Conservation (phyloP, 2,797 vertebrate species). For the Carcharodon carcharias region DNA sequence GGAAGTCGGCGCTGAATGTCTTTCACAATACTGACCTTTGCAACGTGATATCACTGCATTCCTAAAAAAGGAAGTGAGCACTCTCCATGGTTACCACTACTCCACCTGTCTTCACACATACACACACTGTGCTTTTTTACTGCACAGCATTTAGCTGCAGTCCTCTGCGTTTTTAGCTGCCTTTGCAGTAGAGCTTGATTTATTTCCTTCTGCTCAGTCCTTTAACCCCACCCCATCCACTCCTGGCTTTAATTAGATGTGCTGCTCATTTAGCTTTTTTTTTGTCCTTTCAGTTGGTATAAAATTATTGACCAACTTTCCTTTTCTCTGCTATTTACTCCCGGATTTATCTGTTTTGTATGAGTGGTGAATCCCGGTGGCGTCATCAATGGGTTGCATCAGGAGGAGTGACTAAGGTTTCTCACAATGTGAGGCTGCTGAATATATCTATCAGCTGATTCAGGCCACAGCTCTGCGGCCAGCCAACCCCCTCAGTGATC, state of each 20-base stretch:
- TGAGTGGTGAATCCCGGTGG: not conserved
- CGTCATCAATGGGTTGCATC: not conserved
- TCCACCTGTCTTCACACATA: constrained; percentile 18
- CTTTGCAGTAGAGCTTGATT: not conserved
- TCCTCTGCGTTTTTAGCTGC: not conserved
- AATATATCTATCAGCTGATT: not conserved
- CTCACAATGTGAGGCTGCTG: not conserved
- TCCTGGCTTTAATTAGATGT: not conserved
- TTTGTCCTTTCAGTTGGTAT: not conserved
- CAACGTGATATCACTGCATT: constrained; percentile 60
- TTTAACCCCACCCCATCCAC: not conserved
- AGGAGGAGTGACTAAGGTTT: not conserved
- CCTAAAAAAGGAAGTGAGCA: constrained; percentile 50
- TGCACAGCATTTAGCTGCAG: not conserved
- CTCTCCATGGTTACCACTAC: not conserved
- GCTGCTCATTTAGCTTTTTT: not conserved
- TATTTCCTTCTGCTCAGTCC: not conserved
- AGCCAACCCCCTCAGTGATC: not conserved
- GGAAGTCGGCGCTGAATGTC: constrained; percentile 32
- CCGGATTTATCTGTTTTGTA: not conserved
- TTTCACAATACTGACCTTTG: constrained; percentile 64
- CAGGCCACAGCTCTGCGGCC: not conserved
- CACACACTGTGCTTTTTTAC: not conserved
- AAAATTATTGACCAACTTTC: not conserved
- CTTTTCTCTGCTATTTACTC: too few relatives aligned